Evolutionary conservation across 2,113 vertebrate genomes (phyloP), one percentile per base, ranked within the genome.

Genomic region (Regulus satrapa): DNA sequence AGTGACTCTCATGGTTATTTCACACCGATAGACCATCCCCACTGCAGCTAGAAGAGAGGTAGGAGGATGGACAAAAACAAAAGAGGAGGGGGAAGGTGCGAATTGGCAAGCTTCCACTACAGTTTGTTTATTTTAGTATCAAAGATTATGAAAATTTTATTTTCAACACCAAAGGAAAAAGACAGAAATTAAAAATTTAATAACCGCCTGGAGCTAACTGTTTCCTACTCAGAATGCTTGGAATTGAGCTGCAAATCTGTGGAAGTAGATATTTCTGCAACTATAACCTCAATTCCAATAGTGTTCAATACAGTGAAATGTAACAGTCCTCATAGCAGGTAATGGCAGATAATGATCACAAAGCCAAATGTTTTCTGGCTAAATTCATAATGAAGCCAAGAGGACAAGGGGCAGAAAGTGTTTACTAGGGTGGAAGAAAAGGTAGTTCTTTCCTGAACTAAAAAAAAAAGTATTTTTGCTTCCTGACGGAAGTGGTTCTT

Each of bases 151-250:
- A 85, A 69, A 85, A 46, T 45, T 88, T 79, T 80, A 86, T 80
- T 85, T 94, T 84, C 16, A 3, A 80, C 59, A 88, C 43, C 82
- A 81, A 85, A 91, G 24, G 15, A 81, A 94, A 84, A 85, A 19
- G 43, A 59, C 74, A 66, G 29, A 79, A 93, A 88, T 83, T 80
- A 96, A 93, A 94, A 86, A 55, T 58, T 79, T 71, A 95, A 23
- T 67, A 59, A 61, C 19, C 45, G 63, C 82, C 92, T 86, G 41
- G 31, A 94, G 82, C 75, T 73, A 93, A 85, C 88, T 71, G 25
- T 41, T 77, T 96, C 67, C 54, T 67, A 55, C 49, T n/a, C n/a
- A 41, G 36, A 64, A 45, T 29, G 23, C 72, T 90, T 46, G 63
- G 14, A 66, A 74, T 5, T 43, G 28, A 88, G 59, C 75, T 89